Evolutionary conservation across 2,888 invertebrate genomes (phyloP), one percentile per base, ranked within the genome.

Genomic region (Calameuta pallipes): DNA sequence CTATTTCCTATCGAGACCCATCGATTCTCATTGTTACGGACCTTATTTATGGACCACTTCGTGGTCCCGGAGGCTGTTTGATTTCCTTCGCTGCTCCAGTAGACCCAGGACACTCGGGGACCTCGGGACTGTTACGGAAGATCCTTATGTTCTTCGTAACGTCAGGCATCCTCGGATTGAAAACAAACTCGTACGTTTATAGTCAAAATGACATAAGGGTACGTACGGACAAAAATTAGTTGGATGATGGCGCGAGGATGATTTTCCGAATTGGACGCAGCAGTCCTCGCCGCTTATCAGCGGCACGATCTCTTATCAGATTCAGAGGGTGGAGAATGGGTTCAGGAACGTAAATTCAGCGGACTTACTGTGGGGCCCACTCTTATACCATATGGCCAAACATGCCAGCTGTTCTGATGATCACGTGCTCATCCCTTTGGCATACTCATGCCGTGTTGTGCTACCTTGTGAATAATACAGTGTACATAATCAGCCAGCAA

Each of bases 351-450:
- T 75, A 41, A 37, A 74, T 30, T 77, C 33, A 77, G 75, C 37
- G 56, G 74, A 70, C 68, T 15, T 69, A 71, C 73, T 35, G 68
- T 37, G 70, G 15, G 73, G 75, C 33, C 75, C 75, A 35, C 31
- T 75, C 85, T 83, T 80, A 84, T 81, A 88, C 89, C 90, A 90
- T 90, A 90, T 90, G 90, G 90, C 82, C 83, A 80, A 81, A 83
- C 83, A 85, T 83, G 87, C 82, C 85, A 85, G 85, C 85, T 85
- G 85, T 82, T 77, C 78, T 81, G 78, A 78, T 77, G 76, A 87
- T 84, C 78, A 76, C 74, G 75, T 78, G 78, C 75, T 73, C 78
- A 81, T 81, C 79, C 82, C 85, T 86, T 87, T 56, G 56, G 56
- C 56, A 56, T 23, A 56, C 73, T 56, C 56, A 56, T 56, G 56